Base-by-base conservation (phyloP, 2,113 vertebrate species). In the Chlorocebus sabaeus region DNA sequence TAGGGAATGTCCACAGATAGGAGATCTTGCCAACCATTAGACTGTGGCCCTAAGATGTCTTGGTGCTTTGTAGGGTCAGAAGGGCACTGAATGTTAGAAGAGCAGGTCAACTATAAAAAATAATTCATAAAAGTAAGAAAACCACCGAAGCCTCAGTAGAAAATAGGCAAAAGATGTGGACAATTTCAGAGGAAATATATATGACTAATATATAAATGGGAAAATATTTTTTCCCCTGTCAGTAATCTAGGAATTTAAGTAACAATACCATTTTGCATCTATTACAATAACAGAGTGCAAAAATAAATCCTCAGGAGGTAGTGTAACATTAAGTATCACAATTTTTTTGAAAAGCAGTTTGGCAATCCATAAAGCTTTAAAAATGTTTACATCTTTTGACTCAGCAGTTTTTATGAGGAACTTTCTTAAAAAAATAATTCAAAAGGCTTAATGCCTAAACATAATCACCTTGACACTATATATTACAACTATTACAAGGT, bases 361-460 rank as follows among this genome's bases (percentile, higher is more conserved):
- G 59, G 50, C 12, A 94, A 93, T n/a, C 43, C 50, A 64, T 5
- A 87, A 80, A 95, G 55, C 30, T 84, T 85, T 73, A 84, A 57
- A 90, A 90, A 80, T 22, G 4, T 90, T 45, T 86, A 40, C 79
- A 50, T 48, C 85, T 82, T 84, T 78, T 96, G 57, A 78, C 7
- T 32, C 20, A 89, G 43, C 76, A n/a, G 68, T 95, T 95, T 96
- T 86, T 52, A 75, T 75, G 48, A 95, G 81, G 78, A 96, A 57
- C 35, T 94, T 92, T 89, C 61, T 64, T 78, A 90, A 85, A 64
- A 13, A 95, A 95, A 94, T 38, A 79, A 89, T 94, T 72, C 43
- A 80, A 48, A 95, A 97, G 43, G 30, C 18, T 68, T 89, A 59
- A 96, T 45, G 12, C 52, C 35, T 52, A 89, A 79, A 88, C 6